A percentile compares a stretch with the other conserved stretches of the same genome.
phyloP scores from a whole-genome alignment of 1,140 invertebrate species.

The Anoplolepis gracilipes region DNA sequence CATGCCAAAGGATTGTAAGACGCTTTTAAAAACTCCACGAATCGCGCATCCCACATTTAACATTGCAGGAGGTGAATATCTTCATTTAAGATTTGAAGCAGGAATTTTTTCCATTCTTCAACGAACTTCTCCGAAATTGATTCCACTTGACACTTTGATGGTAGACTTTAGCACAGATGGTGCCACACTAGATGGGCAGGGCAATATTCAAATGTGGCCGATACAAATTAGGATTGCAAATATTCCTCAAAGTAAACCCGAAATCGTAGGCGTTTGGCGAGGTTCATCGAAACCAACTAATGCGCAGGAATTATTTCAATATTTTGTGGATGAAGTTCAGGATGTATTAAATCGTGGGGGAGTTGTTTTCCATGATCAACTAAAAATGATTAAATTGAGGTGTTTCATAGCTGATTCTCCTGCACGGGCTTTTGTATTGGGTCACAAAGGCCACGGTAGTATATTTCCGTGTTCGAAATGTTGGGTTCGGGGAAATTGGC shows the following conservation, averaged over 20 bases:
- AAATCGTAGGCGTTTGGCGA: background rate
- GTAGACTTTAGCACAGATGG: background rate
- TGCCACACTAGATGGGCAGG: background rate
- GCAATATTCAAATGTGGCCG: conserved; percentile 1
- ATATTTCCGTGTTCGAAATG: background rate
- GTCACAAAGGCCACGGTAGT: background rate
- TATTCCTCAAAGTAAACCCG: background rate
- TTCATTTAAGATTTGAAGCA: too few species aligned
- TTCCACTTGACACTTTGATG: background rate
- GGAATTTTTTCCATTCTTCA: background rate
- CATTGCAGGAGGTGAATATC: too few species aligned
- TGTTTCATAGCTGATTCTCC: background rate
- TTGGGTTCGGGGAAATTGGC: conserved; percentile 8
- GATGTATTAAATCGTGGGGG: background rate
- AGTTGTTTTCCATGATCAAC: background rate
- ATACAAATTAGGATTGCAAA: conserved; percentile 25
- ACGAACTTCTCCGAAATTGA: background rate
- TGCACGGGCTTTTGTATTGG: background rate
- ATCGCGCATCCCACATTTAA: background rate
- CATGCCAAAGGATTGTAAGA: background rate
- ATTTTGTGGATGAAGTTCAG: background rate
- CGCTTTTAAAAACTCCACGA: background rate
- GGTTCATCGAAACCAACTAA: background rate
- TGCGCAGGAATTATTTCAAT: background rate
- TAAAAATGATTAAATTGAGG: background rate